phyloP scores from a whole-genome alignment of 2,797 vertebrate genomes.

The Eurystomus glaucurus region DNA sequence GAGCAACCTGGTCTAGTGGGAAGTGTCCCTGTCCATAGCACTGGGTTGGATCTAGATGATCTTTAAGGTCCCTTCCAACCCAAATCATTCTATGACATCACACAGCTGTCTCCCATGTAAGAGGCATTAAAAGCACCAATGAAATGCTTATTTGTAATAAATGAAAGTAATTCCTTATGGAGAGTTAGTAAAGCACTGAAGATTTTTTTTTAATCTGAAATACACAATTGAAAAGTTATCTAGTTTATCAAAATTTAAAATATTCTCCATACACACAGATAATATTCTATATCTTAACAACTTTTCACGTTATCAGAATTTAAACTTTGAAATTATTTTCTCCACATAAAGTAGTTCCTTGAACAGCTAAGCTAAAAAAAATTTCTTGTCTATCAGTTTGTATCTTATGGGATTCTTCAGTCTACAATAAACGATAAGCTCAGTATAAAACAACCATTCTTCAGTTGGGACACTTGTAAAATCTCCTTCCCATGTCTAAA shows the following conservation, averaged over 20 bases:
- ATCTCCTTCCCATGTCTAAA: neutral
- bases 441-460: neutral
- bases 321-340: neutral
- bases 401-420: neutral
- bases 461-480: neutral
- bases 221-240: neutral
- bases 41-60: neutral
- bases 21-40: neutral
- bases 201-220: neutral
- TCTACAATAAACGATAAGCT: fast-evolving
- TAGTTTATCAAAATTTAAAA: neutral
- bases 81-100: neutral
- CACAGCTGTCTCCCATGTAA: neutral
- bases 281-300: neutral
- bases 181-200: neutral
- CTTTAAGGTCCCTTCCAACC: neutral
- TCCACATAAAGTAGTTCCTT: neutral
- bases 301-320: neutral
- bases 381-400: neutral
- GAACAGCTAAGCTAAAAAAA: neutral
- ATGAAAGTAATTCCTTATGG: neutral
- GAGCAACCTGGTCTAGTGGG: neutral
- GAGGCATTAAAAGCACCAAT: neutral
- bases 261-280: neutral
- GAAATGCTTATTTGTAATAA: neutral